These are phyloP conservation scores for Ancistrus triradiatus DNA, from an alignment of 2,113 vertebrate species.

Conservation along the genomic window DNA sequence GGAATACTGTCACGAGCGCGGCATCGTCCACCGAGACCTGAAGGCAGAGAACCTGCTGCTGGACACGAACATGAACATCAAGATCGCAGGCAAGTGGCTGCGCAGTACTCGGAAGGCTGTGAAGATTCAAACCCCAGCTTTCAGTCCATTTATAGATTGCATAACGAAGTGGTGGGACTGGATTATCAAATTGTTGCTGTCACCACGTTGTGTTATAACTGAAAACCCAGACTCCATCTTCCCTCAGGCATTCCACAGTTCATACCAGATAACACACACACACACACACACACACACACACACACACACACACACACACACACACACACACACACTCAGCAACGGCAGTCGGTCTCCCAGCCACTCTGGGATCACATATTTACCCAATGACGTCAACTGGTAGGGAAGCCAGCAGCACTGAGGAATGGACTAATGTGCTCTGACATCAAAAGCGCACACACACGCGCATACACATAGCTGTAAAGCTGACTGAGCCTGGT, in stretches of 20 bases:
- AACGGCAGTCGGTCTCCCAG: slow-evolving; percentile 21
- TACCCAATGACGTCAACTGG: slow-evolving; percentile 38
- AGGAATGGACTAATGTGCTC: slow-evolving; percentile 33
- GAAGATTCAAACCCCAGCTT: too few relatives aligned
- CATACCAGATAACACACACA: slow-evolving; percentile 13
- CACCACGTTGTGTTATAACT: not conserved
- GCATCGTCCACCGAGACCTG: slow-evolving; percentile 44
- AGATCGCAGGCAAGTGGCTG: slow-evolving; percentile 38
- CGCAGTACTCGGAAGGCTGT: not conserved
- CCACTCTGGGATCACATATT: slow-evolving; percentile 29
- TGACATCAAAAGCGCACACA: slow-evolving; percentile 35
- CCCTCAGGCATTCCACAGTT: slow-evolving; percentile 16
- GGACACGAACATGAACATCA: slow-evolving; percentile 44
- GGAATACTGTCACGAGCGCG: slow-evolving; percentile 40
- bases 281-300: slow-evolving; percentile 25
- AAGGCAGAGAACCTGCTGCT: slow-evolving; percentile 46
- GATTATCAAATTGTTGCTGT: too few relatives aligned
- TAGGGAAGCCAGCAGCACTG: slow-evolving; percentile 27
- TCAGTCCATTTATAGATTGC: too few relatives aligned
- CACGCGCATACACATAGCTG: slow-evolving; percentile 1
- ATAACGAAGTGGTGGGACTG: too few relatives aligned
- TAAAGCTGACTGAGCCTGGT: slow-evolving; percentile 23
- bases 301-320: not conserved
- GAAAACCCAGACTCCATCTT: not conserved
- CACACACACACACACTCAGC: not conserved